These are phyloP conservation scores for Acanthopleura granulata DNA, from an alignment of 2,888 invertebrate species.

Conservation along the genomic window DNA sequence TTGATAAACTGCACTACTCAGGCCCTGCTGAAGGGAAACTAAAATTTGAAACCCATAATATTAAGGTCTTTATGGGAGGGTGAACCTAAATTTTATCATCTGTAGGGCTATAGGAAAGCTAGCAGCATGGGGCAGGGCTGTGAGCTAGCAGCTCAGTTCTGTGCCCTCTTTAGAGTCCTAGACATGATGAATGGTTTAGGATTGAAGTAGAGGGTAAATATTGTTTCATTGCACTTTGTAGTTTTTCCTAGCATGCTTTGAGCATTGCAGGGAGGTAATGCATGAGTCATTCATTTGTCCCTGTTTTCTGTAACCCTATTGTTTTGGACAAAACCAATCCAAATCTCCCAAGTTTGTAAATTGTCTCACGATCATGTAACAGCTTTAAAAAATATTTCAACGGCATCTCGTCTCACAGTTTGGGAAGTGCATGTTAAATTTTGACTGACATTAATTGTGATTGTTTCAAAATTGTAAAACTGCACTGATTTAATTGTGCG, in stretches of 20 bases:
- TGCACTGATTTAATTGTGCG: too few species aligned
- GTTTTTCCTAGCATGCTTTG: background rate
- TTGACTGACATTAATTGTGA: too few species aligned
- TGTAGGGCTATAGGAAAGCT: too few species aligned
- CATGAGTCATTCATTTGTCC: conserved; percentile 5
- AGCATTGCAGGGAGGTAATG: background rate
- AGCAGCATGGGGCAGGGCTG: background rate
- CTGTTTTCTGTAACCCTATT: background rate
- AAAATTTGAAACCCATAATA: background rate
- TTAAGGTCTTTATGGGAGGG: too few species aligned
- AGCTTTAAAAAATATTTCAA: too few species aligned
- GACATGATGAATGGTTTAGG: background rate
- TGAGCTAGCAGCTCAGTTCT: too few species aligned
- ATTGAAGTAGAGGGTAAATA: conserved; percentile 8
- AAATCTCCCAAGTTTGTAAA: too few species aligned
- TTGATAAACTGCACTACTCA: background rate
- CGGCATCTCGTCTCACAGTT: too few species aligned
- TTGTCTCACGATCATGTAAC: too few species aligned
- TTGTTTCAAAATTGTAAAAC: too few species aligned
- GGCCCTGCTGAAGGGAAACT: conserved; percentile 2
- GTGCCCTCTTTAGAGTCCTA: background rate
- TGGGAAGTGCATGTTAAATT: too few species aligned
- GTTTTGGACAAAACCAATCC: background rate
- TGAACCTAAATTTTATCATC: too few species aligned
- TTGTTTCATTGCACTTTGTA: conserved; percentile 10